phyloP scores from a whole-genome alignment of 2,888 invertebrate genomes.

The Elegia similella region DNA sequence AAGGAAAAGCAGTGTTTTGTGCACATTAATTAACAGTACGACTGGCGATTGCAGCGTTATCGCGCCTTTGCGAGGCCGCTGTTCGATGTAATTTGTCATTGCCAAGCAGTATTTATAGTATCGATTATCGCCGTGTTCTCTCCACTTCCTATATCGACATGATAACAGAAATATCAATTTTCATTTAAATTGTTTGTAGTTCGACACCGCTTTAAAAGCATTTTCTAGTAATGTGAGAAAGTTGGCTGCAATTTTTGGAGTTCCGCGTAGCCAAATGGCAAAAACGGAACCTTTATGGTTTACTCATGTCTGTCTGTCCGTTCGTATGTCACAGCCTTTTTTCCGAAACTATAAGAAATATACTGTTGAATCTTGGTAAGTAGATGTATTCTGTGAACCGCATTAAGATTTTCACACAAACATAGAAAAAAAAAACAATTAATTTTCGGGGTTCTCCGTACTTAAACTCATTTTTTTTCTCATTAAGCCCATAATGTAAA shows the following conservation, averaged over 20 bases:
- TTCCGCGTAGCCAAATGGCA: no score
- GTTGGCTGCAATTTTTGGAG: neutral
- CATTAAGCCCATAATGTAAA: no score
- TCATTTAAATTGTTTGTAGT: neutral
- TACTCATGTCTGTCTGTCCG: no score
- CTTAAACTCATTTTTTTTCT: no score
- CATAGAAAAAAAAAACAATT: no score
- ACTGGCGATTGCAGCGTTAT: conserved; percentile 7
- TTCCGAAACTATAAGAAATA: no score
- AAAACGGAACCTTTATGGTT: no score
- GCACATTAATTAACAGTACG: conserved; percentile 32
- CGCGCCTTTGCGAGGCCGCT: conserved; percentile 1
- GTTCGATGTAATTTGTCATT: conserved; percentile 8
- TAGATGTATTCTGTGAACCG: no score
- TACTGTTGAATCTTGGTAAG: no score
- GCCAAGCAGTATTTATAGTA: conserved; percentile 14
- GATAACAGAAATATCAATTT: conserved; percentile 6
- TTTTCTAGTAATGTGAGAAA: conserved; percentile 6
- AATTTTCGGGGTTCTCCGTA: no score
- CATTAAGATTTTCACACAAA: no score
- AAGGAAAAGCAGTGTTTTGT: conserved; percentile 40
- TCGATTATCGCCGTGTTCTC: conserved; percentile 13
- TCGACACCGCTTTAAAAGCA: conserved; percentile 11
- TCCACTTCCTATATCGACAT: neutral
- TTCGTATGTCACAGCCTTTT: no score